Base-by-base conservation (phyloP, 2,797 vertebrate genomes). In the Australoheros facetus region DNA sequence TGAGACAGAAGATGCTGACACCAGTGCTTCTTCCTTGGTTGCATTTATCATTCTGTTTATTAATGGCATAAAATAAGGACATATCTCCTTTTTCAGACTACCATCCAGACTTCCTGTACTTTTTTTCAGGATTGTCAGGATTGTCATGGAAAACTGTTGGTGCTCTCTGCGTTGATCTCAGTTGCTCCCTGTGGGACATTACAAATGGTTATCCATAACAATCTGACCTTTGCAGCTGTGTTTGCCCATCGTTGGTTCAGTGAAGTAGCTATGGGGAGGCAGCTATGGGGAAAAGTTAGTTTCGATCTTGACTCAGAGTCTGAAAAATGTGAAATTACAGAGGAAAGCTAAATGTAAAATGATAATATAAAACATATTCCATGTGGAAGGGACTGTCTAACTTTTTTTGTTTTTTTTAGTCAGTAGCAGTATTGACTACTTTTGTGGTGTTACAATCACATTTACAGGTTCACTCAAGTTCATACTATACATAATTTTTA, bases 171-270 rank as follows among this genome's bases (percentile, higher is more conserved):
- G 5, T 19, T 53, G 19, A 26, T 23, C 34, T 39, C 56, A 17
- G 11, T 51, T 39, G n/a, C 19, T 75, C 53, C 51, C 28, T 51
- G 4, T 54, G 60, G 30, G 39, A 78, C 55, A 53, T 23, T 51
- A 53, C 37, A 30, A 79, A 53, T 34, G 19, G 34, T 73, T 70
- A 56, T 74, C 51, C 56, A 55, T 75, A 17, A 45, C 23, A 57
- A 4, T 54, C 64, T 75, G 82, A 80, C 64, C 72, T 71, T 78
- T 56, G 19, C 69, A 79, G 84, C 57, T 48, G 59, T 48, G 62
- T 75, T 53, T 56, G 16, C 71, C 75, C 53, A n/a, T 73, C 30
- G 26, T 55, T 57, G 56, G 66, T 64, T 78, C 37, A 53, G 16
- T 60, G 34, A 71, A 42, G 56, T 9, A 32, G 51, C 66, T 37